Conservation (phyloP, 53 echinoderm and acorn worm species). For the Astropecten irregularis region DNA sequence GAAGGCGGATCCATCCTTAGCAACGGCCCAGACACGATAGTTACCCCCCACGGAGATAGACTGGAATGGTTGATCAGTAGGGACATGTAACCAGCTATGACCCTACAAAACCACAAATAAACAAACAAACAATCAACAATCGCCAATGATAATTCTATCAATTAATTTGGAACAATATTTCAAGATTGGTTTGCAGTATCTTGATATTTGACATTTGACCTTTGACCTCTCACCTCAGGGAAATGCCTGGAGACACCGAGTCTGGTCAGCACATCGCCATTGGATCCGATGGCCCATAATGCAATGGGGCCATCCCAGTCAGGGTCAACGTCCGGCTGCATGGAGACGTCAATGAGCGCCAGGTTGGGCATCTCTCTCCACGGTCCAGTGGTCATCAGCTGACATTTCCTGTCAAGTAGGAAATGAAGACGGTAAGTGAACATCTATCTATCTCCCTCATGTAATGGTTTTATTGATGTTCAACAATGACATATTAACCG, state of each 20-base stretch:
- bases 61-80: slow-evolving; percentile 97
- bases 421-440: too few species aligned
- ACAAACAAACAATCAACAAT: not conserved
- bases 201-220: not conserved
- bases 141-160: too few species aligned
- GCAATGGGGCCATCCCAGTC: slow-evolving; percentile 83
- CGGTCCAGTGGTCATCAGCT: slow-evolving; percentile 86
- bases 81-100: slow-evolving; percentile 83
- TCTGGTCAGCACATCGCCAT: slow-evolving; percentile 93
- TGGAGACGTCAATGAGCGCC: slow-evolving; percentile 77
- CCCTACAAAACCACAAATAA: slow-evolving; percentile 61
- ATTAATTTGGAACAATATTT: not conserved
- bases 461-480: too few species aligned
- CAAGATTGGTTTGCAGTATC: not conserved
- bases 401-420: slow-evolving; percentile 67
- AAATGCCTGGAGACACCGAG: slow-evolving; percentile 80
- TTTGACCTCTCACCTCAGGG: slow-evolving; percentile 72
- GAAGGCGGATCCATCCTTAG: slow-evolving; percentile 91
- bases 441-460: too few species aligned
- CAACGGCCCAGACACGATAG: slow-evolving; percentile 89
- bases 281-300: slow-evolving; percentile 93
- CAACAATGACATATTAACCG: too few species aligned
- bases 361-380: slow-evolving; percentile 77
- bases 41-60: slow-evolving; percentile 90
- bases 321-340: slow-evolving; percentile 82